Evolutionary conservation across 2,113 vertebrate genomes (phyloP), one percentile per base, ranked within the genome.

Genomic region (Oxyura jamaicensis): DNA sequence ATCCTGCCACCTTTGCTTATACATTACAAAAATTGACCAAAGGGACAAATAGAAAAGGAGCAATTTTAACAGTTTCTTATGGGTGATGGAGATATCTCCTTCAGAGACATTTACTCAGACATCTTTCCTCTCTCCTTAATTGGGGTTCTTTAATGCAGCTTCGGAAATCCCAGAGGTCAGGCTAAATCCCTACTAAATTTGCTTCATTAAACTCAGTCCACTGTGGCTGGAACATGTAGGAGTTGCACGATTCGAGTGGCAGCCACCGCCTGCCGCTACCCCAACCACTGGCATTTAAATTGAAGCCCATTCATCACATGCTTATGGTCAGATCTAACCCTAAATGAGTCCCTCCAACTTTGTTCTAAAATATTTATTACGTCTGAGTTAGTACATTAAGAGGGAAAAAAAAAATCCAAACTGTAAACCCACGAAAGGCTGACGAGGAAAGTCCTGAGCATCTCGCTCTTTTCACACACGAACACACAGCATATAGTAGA

Each of bases 281-380:
- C 81, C 93, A 96, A 83, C 92, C 97, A 94, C 96, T 83, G 95
- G 94, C 88, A 94, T 97, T 96, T 96, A 97, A 97, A 91, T 3
- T 93, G 91, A 97, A 97, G 80, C 75, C 89, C 92, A 97, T 96
- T 94, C 93, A 96, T 96, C 95, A 97, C 84, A 91, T 73, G 85
- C 89, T 91, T 94, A 91, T 28, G 33, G 90, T 94, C 86, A 96
- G 85, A 94, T 67, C 94, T 88, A 94, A 94, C 93, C 58, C 31
- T 96, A 97, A 97, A 93, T 94, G 93, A 97, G 93, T 82, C 19
- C 7, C 66, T 91, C 91, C 79, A 65, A 74, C 93, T 93, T 93
- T 83, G 71, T 93, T 87, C 93, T 90, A 86, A 94, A 95, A 72
- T 91, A 96, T 92, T 94, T 95, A 97, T 96, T 96, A 78, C 90